These are phyloP conservation scores for Mesocricetus auratus DNA, from an alignment of 2,113 vertebrate genomes.

Conservation along the genomic window DNA sequence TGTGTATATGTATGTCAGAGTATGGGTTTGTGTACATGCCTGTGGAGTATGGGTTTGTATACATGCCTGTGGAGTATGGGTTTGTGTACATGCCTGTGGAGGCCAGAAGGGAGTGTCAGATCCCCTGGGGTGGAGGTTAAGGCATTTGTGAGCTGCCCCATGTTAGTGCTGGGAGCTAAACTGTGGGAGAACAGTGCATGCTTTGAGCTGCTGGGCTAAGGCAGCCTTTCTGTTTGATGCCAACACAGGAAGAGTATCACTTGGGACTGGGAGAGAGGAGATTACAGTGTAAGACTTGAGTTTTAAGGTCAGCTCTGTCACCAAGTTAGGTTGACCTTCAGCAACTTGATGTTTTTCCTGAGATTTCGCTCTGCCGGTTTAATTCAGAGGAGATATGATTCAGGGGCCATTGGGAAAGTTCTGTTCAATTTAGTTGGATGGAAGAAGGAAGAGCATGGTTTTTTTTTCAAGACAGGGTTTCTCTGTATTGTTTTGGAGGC, in stretches of 20 bases:
- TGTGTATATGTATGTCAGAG: not conserved
- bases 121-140: not conserved
- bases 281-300: not conserved
- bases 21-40: not conserved
- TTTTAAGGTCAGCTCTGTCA: conserved; percentile 5
- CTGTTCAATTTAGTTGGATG: conserved; percentile 30
- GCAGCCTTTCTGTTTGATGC: not conserved
- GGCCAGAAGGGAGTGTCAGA: not conserved
- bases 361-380: conserved; percentile 32
- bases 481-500: too few species aligned
- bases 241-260: not conserved
- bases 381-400: conserved; percentile 33
- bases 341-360: conserved; percentile 7
- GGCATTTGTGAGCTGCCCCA: not conserved
- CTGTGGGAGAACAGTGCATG: not conserved
- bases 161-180: not conserved
- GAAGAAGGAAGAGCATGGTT: conserved; percentile 30
- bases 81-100: too few species aligned
- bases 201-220: not conserved
- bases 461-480: too few species aligned
- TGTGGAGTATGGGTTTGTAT: too few species aligned
- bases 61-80: too few species aligned
- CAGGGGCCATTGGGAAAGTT: not conserved
- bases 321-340: conserved; percentile 8
- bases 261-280: too few species aligned